Percentiles rank a stretch among this genome's conserved stretches.
Conservation (phyloP, 1,140 invertebrate species). For the Pogonomyrmex californicus region DNA sequence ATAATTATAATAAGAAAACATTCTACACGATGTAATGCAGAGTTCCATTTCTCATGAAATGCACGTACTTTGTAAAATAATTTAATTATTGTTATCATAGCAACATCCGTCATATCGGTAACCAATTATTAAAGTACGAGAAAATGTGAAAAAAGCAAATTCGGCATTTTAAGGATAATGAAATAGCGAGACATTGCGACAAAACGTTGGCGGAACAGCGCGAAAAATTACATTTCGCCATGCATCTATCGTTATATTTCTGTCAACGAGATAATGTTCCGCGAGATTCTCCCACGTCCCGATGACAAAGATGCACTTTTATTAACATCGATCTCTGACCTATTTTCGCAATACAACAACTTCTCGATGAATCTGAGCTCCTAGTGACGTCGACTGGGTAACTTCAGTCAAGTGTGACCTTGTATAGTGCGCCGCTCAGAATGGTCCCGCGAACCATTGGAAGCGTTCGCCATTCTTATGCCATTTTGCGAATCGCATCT, state of each 20-base stretch:
- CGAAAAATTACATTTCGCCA: neutral
- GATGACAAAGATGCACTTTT: constrained; percentile 36
- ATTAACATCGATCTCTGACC: constrained; percentile 52
- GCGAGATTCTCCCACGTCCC: neutral
- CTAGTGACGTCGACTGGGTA: constrained; percentile 81
- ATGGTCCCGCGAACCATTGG: neutral
- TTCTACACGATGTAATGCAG: neutral
- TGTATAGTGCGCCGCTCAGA: constrained; percentile 75
- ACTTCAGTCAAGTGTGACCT: constrained; percentile 85
- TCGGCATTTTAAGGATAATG: neutral
- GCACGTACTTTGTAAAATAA: neutral
- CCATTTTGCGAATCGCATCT: neutral
- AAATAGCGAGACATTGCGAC: neutral
- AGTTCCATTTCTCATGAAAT: neutral
- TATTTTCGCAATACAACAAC: constrained; percentile 65
- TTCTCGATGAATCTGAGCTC: constrained; percentile 75
- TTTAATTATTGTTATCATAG: neutral
- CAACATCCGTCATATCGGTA: neutral
- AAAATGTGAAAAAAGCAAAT: neutral
- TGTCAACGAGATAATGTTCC: neutral
- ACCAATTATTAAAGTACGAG: neutral
- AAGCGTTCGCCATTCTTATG: neutral
- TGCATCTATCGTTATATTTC: neutral
- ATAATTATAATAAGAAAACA: neutral
- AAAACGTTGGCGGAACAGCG: neutral